These are phyloP conservation scores for Phthorimaea operculella DNA, from an alignment of 1,140 invertebrate genomes.

Conservation along the genomic window DNA sequence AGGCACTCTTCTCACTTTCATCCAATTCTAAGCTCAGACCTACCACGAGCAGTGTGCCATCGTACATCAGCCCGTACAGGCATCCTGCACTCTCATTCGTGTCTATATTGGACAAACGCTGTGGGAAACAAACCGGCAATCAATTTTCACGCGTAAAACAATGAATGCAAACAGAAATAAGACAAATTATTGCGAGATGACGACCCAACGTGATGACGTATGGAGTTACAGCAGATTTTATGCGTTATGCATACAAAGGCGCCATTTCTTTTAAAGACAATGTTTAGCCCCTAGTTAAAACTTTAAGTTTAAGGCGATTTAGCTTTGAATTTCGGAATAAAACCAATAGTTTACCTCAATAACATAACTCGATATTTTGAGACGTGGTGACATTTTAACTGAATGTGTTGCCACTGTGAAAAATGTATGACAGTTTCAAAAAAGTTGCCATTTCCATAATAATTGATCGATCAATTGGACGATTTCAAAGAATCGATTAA, in stretches of 20 bases:
- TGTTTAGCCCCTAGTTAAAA: too few species aligned
- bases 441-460: too few species aligned
- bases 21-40: slow-evolving; percentile 73
- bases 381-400: slow-evolving; percentile 68
- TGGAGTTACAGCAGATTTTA: slow-evolving; percentile 11
- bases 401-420: slow-evolving; percentile 22
- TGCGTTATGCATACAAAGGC: neutral
- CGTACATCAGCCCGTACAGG: slow-evolving; percentile 78
- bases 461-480: too few species aligned
- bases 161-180: slow-evolving; percentile 3
- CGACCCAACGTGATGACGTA: slow-evolving; percentile 24
- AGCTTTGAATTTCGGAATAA: slow-evolving; percentile 11
- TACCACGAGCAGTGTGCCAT: slow-evolving; percentile 75
- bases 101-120: slow-evolving; percentile 58
- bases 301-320: too few species aligned
- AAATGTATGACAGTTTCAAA: too few species aligned
- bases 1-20: slow-evolving; percentile 65
- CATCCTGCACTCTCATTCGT: slow-evolving; percentile 72
- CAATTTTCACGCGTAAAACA: neutral
- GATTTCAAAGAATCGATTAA: too few species aligned
- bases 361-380: slow-evolving; percentile 67
- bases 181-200: slow-evolving; percentile 8
- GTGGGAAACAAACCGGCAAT: slow-evolving; percentile 15
- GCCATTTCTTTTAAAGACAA: too few species aligned
- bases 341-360: slow-evolving; percentile 57